These are phyloP conservation scores for Crypturellus tataupa DNA, from an alignment of 2,797 vertebrate species.

Conservation along the genomic window DNA sequence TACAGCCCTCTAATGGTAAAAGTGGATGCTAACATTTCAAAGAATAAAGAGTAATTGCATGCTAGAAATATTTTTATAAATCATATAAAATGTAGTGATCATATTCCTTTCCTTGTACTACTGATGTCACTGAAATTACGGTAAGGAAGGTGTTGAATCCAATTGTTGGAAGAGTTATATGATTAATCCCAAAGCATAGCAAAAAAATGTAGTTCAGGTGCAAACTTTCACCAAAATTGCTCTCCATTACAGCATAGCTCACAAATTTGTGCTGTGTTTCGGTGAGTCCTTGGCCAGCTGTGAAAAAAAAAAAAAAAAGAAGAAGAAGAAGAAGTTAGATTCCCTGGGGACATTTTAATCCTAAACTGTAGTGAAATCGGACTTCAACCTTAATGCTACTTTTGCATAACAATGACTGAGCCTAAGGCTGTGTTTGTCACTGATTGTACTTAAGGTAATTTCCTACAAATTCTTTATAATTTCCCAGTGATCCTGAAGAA, in stretches of 20 bases:
- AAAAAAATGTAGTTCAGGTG: neutral
- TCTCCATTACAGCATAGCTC: neutral
- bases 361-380: neutral
- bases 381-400: neutral
- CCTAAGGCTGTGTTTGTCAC: neutral
- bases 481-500: neutral
- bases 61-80: neutral
- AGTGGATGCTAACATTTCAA: neutral
- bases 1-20: conserved; percentile 66
- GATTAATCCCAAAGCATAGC: neutral
- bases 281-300: neutral
- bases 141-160: neutral
- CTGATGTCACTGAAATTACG: neutral
- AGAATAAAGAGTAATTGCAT: neutral
- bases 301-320: neutral
- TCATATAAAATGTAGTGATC: neutral
- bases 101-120: neutral
- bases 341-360: neutral
- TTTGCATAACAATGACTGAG: neutral
- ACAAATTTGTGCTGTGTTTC: neutral
- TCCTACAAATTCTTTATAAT: neutral
- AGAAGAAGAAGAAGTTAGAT: too few species aligned
- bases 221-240: neutral
- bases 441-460: neutral
- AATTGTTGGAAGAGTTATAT: too few species aligned